A percentile compares a stretch with the other conserved stretches of the same genome.
Evolutionary conservation across 2,888 invertebrate genomes (phyloP).

Genomic region (Protonemura montana): DNA sequence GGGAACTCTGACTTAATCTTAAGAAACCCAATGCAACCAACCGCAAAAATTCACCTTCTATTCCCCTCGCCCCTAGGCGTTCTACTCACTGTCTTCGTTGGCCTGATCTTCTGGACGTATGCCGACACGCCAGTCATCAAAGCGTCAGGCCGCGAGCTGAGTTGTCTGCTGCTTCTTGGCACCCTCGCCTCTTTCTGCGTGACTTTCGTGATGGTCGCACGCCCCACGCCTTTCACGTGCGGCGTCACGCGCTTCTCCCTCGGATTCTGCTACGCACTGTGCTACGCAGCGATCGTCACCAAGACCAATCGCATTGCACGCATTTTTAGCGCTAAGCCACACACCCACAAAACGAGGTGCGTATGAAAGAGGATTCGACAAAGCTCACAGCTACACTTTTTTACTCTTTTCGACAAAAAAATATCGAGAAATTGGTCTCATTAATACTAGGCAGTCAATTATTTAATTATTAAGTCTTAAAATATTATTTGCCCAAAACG

Average conservation of each 20-base stretch:
- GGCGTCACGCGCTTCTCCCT: conserved; percentile 63
- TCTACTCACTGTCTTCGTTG: conserved; percentile 59
- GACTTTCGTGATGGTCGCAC: conserved; percentile 63
- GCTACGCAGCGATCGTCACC: conserved; percentile 65
- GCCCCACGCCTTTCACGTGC: conserved; percentile 61
- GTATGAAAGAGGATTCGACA: conserved; percentile 47
- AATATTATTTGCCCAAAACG: too few species aligned
- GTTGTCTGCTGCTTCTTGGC: conserved; percentile 61
- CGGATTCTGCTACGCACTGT: conserved; percentile 64
- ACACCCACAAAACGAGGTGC: conserved; percentile 59
- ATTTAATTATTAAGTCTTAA: too few species aligned
- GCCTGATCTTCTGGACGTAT: conserved; percentile 62
- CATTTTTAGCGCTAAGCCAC: conserved; percentile 61
- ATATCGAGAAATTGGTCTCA: too few species aligned
- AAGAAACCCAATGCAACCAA: too few species aligned
- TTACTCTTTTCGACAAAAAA: too few species aligned
- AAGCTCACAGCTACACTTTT: too few species aligned
- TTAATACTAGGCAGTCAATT: too few species aligned
- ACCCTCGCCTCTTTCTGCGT: conserved; percentile 62
- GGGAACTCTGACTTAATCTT: too few species aligned
- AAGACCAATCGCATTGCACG: conserved; percentile 66
- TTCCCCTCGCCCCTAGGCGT: too few species aligned
- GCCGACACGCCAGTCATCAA: conserved; percentile 65
- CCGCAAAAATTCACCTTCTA: too few species aligned
- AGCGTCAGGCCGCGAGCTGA: conserved; percentile 64